Evolutionary conservation across 2,797 vertebrate species (phyloP), one percentile per base, ranked within the genome.

Genomic region (Adrianichthys oophorus): DNA sequence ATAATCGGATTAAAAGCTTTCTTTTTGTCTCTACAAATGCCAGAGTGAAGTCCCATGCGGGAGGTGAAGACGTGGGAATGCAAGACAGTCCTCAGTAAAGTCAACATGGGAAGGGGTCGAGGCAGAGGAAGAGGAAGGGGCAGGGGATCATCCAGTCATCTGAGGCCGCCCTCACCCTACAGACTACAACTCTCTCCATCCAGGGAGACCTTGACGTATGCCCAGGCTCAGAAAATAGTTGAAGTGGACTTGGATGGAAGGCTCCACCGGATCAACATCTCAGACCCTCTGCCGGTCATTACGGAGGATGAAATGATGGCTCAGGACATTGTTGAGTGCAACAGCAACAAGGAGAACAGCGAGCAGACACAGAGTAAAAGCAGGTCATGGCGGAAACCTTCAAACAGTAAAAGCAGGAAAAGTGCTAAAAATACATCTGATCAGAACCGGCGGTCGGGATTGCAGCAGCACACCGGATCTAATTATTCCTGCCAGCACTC

Each of bases 281-380:
- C 93, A 0, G 96, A 99, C 70, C 92, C 92, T 14, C 89, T 99
- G 26, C 95, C 94, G 1, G 94, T 99, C 62, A 95, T 99, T 63
- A 98, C 97, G 0, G 97, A 99, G 75, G 96, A 99, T 0, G 98
- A 99, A 75, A 92, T 99, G 90, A 95, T 95, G 4, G 97, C 96
- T 50, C 96, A 99, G 91, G 98, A 99, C 80, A 95, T 99, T 70
- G 94, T 89, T 0, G 98, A 99, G 78, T 98, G 96, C 89, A 99
- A 98, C 81, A 98, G 96, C 85, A 99, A 99, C 91, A 99, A 99
- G 77, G 98, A 99, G 65, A 99, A 99, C 88, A 98, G 95, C 0
- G 95, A 98, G 75, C 94, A 96, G 74, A 94, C 93, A n/a, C 91
- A 92, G 61, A 92, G 91, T 68, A 93, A 91, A 76, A 82, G 70